A percentile compares a stretch with the other conserved stretches of the same genome.
Evolutionary conservation across 1,140 invertebrate species (phyloP).

Genomic region (Bombyx mandarina): DNA sequence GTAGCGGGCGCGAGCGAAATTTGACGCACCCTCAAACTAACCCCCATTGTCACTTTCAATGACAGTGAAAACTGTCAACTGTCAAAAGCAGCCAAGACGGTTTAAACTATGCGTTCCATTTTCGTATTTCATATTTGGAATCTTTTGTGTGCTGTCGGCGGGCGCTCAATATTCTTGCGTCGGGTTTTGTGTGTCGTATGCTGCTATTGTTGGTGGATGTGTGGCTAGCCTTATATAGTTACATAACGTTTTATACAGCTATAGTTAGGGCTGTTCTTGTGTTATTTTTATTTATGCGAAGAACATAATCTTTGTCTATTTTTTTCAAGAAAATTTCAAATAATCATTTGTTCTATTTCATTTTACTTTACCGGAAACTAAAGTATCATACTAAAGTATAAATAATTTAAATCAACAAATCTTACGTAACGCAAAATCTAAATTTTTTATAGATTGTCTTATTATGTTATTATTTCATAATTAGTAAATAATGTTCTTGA

Average conservation of each 20-base stretch:
- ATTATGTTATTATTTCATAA: no score
- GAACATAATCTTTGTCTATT: no score
- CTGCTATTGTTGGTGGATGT: constrained; percentile 18
- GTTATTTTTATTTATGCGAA: no score
- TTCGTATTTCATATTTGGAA: constrained; percentile 53
- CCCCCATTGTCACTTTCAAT: constrained; percentile 49
- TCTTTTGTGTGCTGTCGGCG: constrained; percentile 34
- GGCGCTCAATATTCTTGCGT: constrained; percentile 24
- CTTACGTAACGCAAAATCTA: no score
- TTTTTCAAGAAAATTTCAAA: no score
- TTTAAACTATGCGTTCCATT: constrained; percentile 66
- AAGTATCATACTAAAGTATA: no score
- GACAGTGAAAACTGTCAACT: constrained; percentile 68
- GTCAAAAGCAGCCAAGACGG: constrained; percentile 63
- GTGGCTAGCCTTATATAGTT: constrained; percentile 11
- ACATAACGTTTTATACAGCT: no score
- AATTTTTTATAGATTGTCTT: no score
- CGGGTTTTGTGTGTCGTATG: constrained; percentile 13
- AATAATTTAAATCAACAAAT: no score
- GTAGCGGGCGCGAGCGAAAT: constrained; percentile 27
- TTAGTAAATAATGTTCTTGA: no score
- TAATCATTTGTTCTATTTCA: no score
- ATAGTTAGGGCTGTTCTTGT: not conserved
- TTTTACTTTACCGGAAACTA: no score
- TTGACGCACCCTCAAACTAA: constrained; percentile 58